These are phyloP conservation scores for Peromyscus maniculatus DNA, from an alignment of 2,113 vertebrate species.

Conservation along the genomic window DNA sequence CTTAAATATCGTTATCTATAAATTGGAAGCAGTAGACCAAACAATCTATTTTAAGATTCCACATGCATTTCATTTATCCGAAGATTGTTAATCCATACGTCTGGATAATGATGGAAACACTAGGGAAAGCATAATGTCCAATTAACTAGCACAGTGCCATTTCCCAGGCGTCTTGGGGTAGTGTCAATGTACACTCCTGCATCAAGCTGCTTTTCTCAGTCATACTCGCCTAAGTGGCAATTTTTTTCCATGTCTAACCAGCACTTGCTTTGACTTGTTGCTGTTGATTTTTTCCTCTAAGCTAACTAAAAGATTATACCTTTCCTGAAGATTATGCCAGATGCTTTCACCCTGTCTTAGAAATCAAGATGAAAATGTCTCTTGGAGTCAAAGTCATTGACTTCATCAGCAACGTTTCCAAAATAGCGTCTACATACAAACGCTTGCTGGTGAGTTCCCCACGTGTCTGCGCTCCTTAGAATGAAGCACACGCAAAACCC, in stretches of 20 bases:
- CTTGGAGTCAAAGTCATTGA: slow-evolving; percentile 40
- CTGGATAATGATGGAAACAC: slow-evolving; percentile 55
- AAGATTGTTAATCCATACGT: slow-evolving; percentile 67
- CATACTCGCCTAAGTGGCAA: slow-evolving; percentile 63
- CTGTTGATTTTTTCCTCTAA: slow-evolving; percentile 58
- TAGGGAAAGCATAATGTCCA: slow-evolving; percentile 67
- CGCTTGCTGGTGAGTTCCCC: not conserved
- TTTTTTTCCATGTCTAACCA: slow-evolving; percentile 72
- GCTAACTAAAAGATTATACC: slow-evolving; percentile 77
- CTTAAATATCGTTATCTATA: slow-evolving; percentile 29
- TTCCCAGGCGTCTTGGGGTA: slow-evolving; percentile 61
- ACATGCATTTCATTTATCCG: slow-evolving; percentile 69
- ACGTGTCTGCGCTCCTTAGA: not conserved
- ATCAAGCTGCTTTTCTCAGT: slow-evolving; percentile 52
- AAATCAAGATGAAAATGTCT: slow-evolving; percentile 58
- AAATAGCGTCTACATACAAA: not conserved
- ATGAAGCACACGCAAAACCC: not conserved
- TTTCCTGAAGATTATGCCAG: slow-evolving; percentile 62
- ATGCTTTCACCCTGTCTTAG: slow-evolving; percentile 62
- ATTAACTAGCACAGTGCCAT: slow-evolving; percentile 51
- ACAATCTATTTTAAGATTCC: slow-evolving; percentile 57
- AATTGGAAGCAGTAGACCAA: slow-evolving; percentile 16
- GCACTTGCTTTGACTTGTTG: slow-evolving; percentile 72
- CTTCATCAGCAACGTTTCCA: not conserved
- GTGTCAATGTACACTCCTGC: not conserved